These are phyloP conservation scores for Brachionus rubens DNA, from an alignment of 1,140 invertebrate species.

Conservation along the genomic window DNA sequence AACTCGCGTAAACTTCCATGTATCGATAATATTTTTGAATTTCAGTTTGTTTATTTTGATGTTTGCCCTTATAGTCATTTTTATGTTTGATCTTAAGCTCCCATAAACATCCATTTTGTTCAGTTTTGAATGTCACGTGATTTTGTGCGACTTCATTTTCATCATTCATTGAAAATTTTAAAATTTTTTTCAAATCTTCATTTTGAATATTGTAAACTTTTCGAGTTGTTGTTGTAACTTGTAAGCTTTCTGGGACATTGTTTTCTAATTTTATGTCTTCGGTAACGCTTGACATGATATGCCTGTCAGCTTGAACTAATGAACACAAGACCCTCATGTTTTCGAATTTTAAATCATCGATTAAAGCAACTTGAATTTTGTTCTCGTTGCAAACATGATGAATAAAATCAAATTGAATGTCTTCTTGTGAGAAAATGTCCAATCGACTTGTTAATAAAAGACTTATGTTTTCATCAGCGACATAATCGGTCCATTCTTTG, in stretches of 20 bases:
- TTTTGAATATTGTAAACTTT: too few relatives aligned
- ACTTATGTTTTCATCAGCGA: not conserved
- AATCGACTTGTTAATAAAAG: not conserved
- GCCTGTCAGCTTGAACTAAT: not conserved
- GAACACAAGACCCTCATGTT: not conserved
- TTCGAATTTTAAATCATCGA: not conserved
- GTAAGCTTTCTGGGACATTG: not conserved
- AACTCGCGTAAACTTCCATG: constrained; percentile 8
- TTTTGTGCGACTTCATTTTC: too few relatives aligned
- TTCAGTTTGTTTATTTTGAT: not conserved
- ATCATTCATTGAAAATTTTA: too few relatives aligned
- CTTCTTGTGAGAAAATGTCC: not conserved
- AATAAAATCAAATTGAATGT: not conserved
- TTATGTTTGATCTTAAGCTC: not conserved
- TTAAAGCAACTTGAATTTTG: not conserved
- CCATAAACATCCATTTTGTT: too few relatives aligned
- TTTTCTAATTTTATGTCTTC: not conserved
- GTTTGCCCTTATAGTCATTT: not conserved
- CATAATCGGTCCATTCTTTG: not conserved
- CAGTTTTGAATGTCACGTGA: too few relatives aligned
- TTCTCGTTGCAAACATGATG: not conserved
- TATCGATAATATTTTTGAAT: constrained; percentile 24
- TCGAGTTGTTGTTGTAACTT: too few relatives aligned
- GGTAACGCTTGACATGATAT: not conserved
- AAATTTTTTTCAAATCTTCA: too few relatives aligned